Base-by-base conservation (phyloP, 2,888 invertebrate genomes). In the Alsophila aescularia region DNA sequence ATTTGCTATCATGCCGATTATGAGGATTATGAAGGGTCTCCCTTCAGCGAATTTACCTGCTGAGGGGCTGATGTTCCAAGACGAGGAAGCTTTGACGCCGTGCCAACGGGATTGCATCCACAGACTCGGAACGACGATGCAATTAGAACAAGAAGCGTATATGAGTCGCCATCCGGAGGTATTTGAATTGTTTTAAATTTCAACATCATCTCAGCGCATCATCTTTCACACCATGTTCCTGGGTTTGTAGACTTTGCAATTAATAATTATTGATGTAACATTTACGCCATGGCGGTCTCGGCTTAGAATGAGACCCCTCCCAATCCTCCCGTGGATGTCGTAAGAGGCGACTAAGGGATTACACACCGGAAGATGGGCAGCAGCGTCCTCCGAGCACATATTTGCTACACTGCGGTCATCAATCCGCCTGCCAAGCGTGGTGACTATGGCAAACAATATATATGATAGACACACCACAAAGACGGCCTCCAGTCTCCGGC, bases 131-230 rank as follows among this genome's bases (percentile, higher is more conserved):
- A 75, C 69, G 52, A 75, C 83, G 0, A 57, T 87, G 10, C 88
- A 89, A 60, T 36, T 84, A 10, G 88, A 89, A 50, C 86, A 90
- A 37, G 88, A 90, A 56, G 73, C 83, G 0, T 90, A 89, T 52
- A 52, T 90, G 15, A 59, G 64, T 0, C 69, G 75, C 43, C 90
- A 90, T 56, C 87, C 88, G 9, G 88, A 90, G 83, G 90, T 88
- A 60, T 50, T 84, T 80, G n/a, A 55, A 50, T 14, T 35, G 32
- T 27, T 10, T 13, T n/a, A 36, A 37, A 18, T 21, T 35, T 4
- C 8, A 27, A 27, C 9, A 27, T n/a, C n/a, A 27, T 27, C 7
- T 27, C 4, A 9, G 5, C 27, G 2, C 4, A 27, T 9, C 9
- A 27, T 27, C 2, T 9, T 27, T 27, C 4, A 9, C 9, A 2